phyloP scores from a whole-genome alignment of 2,888 invertebrate genomes.

The Melanostoma mellinum region DNA sequence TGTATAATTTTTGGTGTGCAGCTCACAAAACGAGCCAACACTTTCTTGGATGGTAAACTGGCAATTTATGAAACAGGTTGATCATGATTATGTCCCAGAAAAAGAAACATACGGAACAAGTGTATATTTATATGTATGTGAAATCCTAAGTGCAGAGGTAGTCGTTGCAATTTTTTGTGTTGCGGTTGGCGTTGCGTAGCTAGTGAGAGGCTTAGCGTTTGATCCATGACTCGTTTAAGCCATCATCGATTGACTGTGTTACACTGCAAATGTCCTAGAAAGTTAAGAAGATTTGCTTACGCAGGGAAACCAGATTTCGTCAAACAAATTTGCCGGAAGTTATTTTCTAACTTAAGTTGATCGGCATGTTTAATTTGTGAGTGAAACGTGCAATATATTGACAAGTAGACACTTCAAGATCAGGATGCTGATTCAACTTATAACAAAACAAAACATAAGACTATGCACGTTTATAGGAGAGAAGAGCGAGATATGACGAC shows the following conservation, averaged over 20 bases:
- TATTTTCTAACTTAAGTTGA: background rate
- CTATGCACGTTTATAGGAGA: too few species aligned
- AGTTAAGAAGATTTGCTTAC: conserved; percentile 20
- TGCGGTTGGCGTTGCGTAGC: background rate
- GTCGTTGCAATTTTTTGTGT: background rate
- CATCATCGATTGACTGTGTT: conserved; percentile 45
- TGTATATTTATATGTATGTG: conserved; percentile 11
- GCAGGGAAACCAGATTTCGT: conserved; percentile 8
- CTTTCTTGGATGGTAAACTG: conserved; percentile 43
- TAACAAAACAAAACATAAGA: too few species aligned
- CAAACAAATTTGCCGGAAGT: conserved; percentile 15
- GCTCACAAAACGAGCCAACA: conserved; percentile 48
- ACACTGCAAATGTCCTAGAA: conserved; percentile 66
- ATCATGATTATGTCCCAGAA: conserved; percentile 71
- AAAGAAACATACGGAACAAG: conserved; percentile 36
- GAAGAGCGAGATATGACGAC: too few species aligned
- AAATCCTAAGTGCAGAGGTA: conserved; percentile 25
- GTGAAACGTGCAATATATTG: too few species aligned
- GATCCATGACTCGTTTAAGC: conserved; percentile 52
- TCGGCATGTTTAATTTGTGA: background rate
- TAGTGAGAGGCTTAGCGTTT: conserved; percentile 1
- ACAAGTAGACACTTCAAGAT: too few species aligned
- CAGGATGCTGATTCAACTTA: too few species aligned
- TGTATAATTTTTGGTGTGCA: conserved; percentile 23
- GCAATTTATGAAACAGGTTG: conserved; percentile 70